Evolutionary conservation across 2,113 vertebrate genomes (phyloP).

Genomic region (Scomber colias): DNA sequence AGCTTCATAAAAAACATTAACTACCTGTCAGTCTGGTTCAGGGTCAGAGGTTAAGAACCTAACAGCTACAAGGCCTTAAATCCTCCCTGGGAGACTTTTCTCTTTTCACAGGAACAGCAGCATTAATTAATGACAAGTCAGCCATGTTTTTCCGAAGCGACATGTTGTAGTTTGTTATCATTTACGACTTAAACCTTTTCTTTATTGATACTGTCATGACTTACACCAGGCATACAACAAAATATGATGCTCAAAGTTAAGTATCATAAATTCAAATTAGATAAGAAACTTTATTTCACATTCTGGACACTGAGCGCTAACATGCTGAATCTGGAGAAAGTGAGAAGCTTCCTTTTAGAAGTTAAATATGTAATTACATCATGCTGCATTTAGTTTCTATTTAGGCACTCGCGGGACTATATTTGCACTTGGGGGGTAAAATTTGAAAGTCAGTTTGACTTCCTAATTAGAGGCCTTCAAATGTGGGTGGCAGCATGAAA

Average conservation of each 20-base stretch:
- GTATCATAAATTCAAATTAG: background rate
- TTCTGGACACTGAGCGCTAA: background rate
- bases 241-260: background rate
- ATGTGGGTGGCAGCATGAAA: conserved; percentile 67
- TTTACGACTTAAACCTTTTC: background rate
- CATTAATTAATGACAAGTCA: background rate
- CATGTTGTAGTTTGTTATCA: too few relatives aligned
- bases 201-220: background rate
- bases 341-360: conserved; percentile 50
- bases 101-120: background rate
- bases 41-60: conserved; percentile 28
- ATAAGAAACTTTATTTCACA: background rate
- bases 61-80: background rate
- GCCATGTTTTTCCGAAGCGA: background rate
- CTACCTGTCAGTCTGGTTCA: background rate
- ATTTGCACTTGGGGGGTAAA: conserved; percentile 67
- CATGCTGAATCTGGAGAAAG: conserved; percentile 15
- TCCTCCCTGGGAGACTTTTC: background rate
- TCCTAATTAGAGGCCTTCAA: conserved; percentile 76
- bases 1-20: background rate
- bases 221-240: background rate
- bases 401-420: conserved; percentile 58
- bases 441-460: conserved; percentile 63
- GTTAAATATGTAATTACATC: conserved; percentile 67
- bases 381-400: conserved; percentile 68